Evolutionary conservation across 2,888 invertebrate genomes (phyloP).

Genomic region (Athrips mouffetella): DNA sequence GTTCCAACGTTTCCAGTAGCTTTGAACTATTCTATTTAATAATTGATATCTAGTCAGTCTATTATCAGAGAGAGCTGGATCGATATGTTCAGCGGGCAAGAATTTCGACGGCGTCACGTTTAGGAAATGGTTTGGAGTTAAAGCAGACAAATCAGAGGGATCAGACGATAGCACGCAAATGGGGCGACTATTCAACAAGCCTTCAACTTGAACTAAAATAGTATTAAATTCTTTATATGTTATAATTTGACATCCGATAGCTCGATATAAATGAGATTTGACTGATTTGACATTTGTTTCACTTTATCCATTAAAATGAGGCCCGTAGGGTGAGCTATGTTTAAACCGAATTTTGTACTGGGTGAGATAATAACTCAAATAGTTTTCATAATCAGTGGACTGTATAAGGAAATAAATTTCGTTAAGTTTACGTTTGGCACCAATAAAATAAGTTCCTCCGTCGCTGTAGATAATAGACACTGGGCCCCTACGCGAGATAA

Average conservation of each 20-base stretch:
- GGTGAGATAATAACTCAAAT: not conserved
- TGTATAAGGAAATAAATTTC: slow-evolving; percentile 18
- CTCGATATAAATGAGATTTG: slow-evolving; percentile 4
- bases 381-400: not conserved
- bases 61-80: not conserved
- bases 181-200: not conserved
- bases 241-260: slow-evolving; percentile 1
- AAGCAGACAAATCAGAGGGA: not conserved
- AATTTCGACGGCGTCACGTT: not conserved
- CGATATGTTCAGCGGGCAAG: not conserved
- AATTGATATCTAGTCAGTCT: not conserved
- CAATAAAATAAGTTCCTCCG: slow-evolving; percentile 19
- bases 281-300: slow-evolving; percentile 6
- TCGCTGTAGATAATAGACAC: slow-evolving; percentile 15
- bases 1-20: slow-evolving; percentile 12
- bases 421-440: slow-evolving; percentile 11
- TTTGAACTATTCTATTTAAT: slow-evolving; percentile 19
- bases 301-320: slow-evolving; percentile 16
- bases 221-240: slow-evolving; percentile 5
- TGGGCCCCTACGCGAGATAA: slow-evolving; percentile 15
- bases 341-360: not conserved
- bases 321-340: not conserved
- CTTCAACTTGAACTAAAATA: not conserved
- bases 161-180: not conserved
- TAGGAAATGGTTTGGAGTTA: slow-evolving; percentile 2